Conservation (phyloP, 2,113 vertebrate species). For the Stigmatopora argus region DNA sequence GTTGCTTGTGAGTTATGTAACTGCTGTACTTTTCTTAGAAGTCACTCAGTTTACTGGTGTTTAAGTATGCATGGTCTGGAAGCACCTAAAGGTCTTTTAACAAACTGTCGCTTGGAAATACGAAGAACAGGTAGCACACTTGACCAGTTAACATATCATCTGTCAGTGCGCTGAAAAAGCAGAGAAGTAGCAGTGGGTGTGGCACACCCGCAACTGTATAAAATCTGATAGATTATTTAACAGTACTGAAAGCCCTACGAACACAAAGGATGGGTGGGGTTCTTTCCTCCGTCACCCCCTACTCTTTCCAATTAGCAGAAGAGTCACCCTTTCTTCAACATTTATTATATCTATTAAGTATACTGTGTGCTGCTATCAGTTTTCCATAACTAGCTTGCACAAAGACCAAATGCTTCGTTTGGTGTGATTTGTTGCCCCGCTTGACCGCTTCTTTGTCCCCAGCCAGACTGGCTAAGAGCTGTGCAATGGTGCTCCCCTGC, state of each 20-base stretch:
- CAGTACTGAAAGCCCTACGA: slow-evolving; percentile 71
- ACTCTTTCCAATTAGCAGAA: slow-evolving; percentile 85
- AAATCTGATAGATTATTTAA: slow-evolving; percentile 75
- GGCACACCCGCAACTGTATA: slow-evolving; percentile 59
- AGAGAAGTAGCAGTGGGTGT: not conserved
- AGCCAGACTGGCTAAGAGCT: slow-evolving; percentile 86
- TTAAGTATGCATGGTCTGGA: slow-evolving; percentile 28
- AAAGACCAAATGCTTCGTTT: slow-evolving; percentile 89
- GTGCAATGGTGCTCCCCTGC: slow-evolving; percentile 87
- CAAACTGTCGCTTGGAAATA: slow-evolving; percentile 46
- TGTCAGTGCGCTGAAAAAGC: slow-evolving; percentile 45
- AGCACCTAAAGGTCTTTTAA: slow-evolving; percentile 50
- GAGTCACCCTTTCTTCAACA: slow-evolving; percentile 84
- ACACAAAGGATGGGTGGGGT: slow-evolving; percentile 48
- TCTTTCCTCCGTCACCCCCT: slow-evolving; percentile 47
- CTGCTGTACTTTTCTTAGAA: slow-evolving; percentile 33
- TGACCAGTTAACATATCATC: slow-evolving; percentile 62
- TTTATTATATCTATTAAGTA: slow-evolving; percentile 95
- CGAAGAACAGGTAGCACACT: slow-evolving; percentile 59
- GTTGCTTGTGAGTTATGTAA: slow-evolving; percentile 28
- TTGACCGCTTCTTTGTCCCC: slow-evolving; percentile 94
- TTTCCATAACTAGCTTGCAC: slow-evolving; percentile 87
- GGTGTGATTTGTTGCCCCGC: slow-evolving; percentile 96
- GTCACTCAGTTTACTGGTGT: slow-evolving; percentile 2
- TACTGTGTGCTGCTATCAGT: slow-evolving; percentile 86